Base-by-base conservation (phyloP, 2,888 invertebrate genomes). In the Camponotus fellah region DNA sequence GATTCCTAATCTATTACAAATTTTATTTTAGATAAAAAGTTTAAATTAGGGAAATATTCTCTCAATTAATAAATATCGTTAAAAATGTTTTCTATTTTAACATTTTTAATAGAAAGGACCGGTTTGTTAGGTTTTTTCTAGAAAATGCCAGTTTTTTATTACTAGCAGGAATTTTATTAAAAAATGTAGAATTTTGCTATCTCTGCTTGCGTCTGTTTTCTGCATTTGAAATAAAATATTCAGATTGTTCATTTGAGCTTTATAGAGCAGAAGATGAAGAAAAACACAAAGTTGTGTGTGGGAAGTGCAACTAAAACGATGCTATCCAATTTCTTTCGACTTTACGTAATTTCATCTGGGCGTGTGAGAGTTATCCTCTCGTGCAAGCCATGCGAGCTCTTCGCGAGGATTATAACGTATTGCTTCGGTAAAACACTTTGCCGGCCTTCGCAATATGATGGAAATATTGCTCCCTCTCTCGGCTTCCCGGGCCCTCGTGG, bases 401-500 rank as follows among this genome's bases (percentile, higher is more conserved):
- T 53, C 2, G 49, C n/a, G 46, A 62, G 26, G 60, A 62, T 80
- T 60, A 80, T 62, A 72, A 80, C 60, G 49, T 80, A 80, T 79
- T 79, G 58, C 71, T 79, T 71, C 60, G 72, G 49, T 71, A 72
- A 80, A 80, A 79, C 46, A 72, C 49, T 72, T 79, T 0, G 71
- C 26, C 68, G 26, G 60, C 72, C 79, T 79, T 79, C 79, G 49
- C 49, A 79, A 49, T 72, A 26, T 60, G 60, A 79, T 79, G 71
- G 79, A 79, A 79, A 62, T 79, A 71, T 62, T 62, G 6, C 49
- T n/a, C n/a, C 49, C 58, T 43, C 68, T 79, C 71, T 68, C 40
- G 14, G 8, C 12, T 49, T 34, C 46, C 34, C 46, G 60, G 79
- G 26, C 14, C n/a, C 60, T 10, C 71, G 6, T 8, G 46, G 72